These are phyloP conservation scores for Semnornis frantzii DNA, from an alignment of 2,113 vertebrate species.

Conservation along the genomic window DNA sequence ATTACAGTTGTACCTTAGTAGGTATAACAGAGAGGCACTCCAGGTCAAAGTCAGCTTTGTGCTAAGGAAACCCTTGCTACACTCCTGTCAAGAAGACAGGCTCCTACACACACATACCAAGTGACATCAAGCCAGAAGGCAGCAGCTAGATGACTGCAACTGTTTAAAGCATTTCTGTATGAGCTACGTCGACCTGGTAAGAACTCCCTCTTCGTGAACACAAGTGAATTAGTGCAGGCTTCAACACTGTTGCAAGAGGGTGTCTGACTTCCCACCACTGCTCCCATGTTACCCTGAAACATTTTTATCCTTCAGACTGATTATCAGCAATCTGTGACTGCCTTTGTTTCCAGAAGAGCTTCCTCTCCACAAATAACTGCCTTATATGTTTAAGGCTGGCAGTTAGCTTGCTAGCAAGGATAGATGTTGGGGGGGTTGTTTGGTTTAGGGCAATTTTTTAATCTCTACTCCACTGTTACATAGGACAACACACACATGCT, in stretches of 20 bases:
- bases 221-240: neutral
- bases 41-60: neutral
- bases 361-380: neutral
- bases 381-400: neutral
- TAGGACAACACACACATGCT: accelerated
- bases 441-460: neutral
- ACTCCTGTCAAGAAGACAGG: neutral
- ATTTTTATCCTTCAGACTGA: neutral
- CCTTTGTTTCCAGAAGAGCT: neutral
- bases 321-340: neutral
- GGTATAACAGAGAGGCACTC: neutral
- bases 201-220: neutral
- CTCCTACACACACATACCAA: neutral
- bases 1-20: neutral
- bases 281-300: neutral
- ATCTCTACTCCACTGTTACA: neutral
- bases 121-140: neutral
- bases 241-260: neutral
- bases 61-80: neutral
- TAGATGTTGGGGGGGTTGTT: accelerated
- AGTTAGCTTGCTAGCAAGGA: neutral
- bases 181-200: neutral
- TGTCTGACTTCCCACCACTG: accelerated
- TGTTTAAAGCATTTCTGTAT: neutral
- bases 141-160: neutral